These are phyloP conservation scores for Eulemur mongoz DNA, from an alignment of 2,797 vertebrate species.

Conservation along the genomic window DNA sequence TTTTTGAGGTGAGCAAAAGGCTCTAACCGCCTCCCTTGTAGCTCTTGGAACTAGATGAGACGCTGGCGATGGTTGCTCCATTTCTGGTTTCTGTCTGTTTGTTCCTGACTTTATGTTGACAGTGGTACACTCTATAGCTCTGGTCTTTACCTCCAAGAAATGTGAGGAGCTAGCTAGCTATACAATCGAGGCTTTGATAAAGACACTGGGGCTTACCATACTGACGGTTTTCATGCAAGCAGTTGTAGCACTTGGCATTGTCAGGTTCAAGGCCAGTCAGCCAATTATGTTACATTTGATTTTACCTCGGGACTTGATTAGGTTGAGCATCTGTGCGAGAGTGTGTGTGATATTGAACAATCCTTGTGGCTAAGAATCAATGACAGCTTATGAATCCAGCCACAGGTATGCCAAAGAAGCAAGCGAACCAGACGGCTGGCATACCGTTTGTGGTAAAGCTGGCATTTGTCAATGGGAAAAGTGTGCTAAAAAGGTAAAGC, in stretches of 20 bases:
- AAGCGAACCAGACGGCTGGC: not conserved
- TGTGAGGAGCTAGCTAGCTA: not conserved
- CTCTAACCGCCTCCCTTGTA: conserved; percentile 65
- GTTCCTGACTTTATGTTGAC: not conserved
- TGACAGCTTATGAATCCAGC: not conserved
- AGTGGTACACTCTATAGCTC: not conserved
- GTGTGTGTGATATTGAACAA: not conserved
- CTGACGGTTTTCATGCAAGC: not conserved
- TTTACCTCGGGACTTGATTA: not conserved
- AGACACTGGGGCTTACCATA: not conserved
- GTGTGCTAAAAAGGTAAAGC: not conserved
- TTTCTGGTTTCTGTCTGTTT: conserved; percentile 48
- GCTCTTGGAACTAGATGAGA: not conserved
- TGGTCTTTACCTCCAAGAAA: not conserved
- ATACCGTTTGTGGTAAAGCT: not conserved
- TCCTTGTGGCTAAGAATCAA: not conserved
- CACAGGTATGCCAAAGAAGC: not conserved
- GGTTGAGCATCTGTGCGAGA: not conserved
- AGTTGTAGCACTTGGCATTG: not conserved
- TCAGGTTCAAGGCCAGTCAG: not conserved
- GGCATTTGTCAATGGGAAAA: not conserved
- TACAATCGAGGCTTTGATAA: not conserved
- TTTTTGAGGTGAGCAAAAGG: conserved; percentile 93
- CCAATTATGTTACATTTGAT: not conserved
- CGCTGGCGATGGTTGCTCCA: conserved; percentile 2